Percentiles rank a stretch among this genome's conserved stretches.
These are phyloP conservation scores for Melanotaenia boesemani DNA, from an alignment of 2,797 vertebrate species.

Conservation along the genomic window DNA sequence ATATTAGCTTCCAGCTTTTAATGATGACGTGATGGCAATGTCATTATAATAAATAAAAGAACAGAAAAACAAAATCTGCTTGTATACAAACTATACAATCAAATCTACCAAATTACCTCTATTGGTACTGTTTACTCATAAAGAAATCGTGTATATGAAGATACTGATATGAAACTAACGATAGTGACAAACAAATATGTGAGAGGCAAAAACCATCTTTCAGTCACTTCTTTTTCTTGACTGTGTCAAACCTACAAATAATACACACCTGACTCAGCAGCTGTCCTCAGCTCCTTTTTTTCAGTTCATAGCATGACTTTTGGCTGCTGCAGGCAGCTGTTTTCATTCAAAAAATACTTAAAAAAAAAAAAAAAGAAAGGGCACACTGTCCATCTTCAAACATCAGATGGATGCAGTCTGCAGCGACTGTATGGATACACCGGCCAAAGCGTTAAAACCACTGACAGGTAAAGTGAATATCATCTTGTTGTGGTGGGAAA, in stretches of 20 bases:
- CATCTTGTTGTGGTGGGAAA: slow-evolving; percentile 25
- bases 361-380: neutral
- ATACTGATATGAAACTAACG: neutral
- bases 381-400: slow-evolving; percentile 7
- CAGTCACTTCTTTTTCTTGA: neutral
- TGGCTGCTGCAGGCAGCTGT: neutral
- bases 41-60: neutral
- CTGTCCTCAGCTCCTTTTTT: slow-evolving; percentile 1
- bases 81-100: neutral
- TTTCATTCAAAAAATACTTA: neutral
- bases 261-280: neutral
- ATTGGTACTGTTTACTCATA: too few relatives aligned
- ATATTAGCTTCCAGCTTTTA: neutral
- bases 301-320: neutral
- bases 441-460: slow-evolving; percentile 6
- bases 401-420: neutral
- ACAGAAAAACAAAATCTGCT: neutral
- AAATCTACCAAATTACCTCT: neutral
- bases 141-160: neutral
- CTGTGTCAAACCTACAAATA: neutral
- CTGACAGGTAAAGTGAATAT: slow-evolving; percentile 25
- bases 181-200: neutral
- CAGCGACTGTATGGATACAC: slow-evolving; percentile 3
- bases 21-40: slow-evolving; percentile 20
- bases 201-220: neutral